These are phyloP conservation scores for Phaethon lepturus DNA, from an alignment of 2,113 vertebrate species.

Conservation along the genomic window DNA sequence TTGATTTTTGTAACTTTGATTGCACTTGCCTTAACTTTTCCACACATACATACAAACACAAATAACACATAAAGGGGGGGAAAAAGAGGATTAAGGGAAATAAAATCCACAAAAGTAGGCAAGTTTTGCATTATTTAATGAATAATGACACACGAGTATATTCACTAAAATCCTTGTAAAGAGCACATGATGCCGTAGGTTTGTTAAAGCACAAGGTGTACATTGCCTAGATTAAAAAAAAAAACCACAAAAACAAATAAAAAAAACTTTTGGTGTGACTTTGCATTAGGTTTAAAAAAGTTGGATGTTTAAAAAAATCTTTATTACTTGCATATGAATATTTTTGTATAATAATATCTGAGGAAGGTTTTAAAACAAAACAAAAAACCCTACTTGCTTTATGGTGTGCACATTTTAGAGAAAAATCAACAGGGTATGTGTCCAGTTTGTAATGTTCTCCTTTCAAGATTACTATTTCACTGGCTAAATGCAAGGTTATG, in stretches of 20 bases:
- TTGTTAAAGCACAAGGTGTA: slow-evolving; percentile 81
- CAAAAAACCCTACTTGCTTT: slow-evolving; percentile 67
- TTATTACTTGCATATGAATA: slow-evolving; percentile 78
- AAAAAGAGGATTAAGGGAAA: neutral
- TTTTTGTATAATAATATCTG: slow-evolving; percentile 79
- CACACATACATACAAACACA: slow-evolving; percentile 25
- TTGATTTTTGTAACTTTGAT: slow-evolving; percentile 74
- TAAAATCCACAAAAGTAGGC: slow-evolving; percentile 52
- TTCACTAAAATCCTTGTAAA: slow-evolving; percentile 57
- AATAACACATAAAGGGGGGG: neutral
- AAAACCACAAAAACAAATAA: neutral
- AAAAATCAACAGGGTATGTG: slow-evolving; percentile 76
- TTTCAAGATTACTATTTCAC: slow-evolving; percentile 72
- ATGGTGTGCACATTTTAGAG: slow-evolving; percentile 72
- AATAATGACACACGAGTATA: slow-evolving; percentile 47
- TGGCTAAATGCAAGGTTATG: slow-evolving; percentile 75
- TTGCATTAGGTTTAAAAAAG: slow-evolving; percentile 69
- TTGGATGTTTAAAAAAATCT: slow-evolving; percentile 72
- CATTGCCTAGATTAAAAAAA: slow-evolving; percentile 65
- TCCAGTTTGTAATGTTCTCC: slow-evolving; percentile 77
- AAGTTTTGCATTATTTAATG: slow-evolving; percentile 73
- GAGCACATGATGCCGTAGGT: slow-evolving; percentile 72
- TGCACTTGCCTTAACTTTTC: slow-evolving; percentile 80
- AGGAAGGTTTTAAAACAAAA: slow-evolving; percentile 69
- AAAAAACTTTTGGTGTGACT: slow-evolving; percentile 65